phyloP scores from a whole-genome alignment of 1,140 invertebrate species.

The Gyrodactylus salaris region DNA sequence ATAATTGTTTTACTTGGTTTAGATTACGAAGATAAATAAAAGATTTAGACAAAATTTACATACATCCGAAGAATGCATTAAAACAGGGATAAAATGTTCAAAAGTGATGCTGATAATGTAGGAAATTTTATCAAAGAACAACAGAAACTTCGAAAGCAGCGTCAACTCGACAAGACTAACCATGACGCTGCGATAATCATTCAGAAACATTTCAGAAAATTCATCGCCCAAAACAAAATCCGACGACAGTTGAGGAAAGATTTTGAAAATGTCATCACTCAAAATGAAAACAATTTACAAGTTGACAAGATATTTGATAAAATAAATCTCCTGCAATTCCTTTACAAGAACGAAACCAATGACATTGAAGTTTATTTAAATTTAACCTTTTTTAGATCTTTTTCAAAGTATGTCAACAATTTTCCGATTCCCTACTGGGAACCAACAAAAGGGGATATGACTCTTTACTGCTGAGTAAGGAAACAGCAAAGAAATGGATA shows the following conservation, averaged over 20 bases:
- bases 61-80: too few species aligned
- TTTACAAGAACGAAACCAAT: background rate
- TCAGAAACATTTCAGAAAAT: background rate
- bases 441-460: background rate
- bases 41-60: too few species aligned
- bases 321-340: background rate
- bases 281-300: background rate
- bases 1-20: too few species aligned
- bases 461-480: background rate
- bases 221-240: too few species aligned
- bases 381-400: too few species aligned
- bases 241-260: background rate
- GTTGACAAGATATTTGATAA: background rate
- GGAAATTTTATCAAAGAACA: background rate
- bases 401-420: background rate
- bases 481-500: background rate
- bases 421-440: background rate
- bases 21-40: too few species aligned
- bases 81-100: too few species aligned
- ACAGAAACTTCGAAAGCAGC: background rate
- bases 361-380: too few species aligned
- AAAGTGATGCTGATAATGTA: background rate
- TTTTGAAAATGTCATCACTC: background rate
- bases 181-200: background rate
- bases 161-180: background rate